A percentile compares a stretch with the other conserved stretches of the same genome.
phyloP scores from a whole-genome alignment of 1,140 invertebrate species.

The Whitmania pigra region DNA sequence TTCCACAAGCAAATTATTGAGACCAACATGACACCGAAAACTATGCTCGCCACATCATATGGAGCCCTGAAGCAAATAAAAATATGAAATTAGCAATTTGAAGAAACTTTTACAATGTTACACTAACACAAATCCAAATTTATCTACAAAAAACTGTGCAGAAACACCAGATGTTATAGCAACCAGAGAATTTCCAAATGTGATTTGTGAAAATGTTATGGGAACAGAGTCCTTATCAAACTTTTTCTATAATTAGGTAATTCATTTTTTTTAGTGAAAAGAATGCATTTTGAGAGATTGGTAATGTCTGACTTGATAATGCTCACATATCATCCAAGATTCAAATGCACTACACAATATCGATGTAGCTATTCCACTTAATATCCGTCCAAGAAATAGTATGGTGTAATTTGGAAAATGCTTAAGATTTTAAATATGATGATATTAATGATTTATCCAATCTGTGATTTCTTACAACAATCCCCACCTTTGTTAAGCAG shows the following conservation, averaged over 20 bases:
- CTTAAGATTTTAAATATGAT: constrained; percentile 36
- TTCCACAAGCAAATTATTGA: constrained; percentile 47
- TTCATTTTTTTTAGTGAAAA: not conserved
- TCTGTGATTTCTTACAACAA: not conserved
- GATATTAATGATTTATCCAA: not conserved
- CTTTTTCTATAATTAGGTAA: constrained; percentile 31
- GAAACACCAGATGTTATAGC: constrained; percentile 55
- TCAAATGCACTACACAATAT: constrained; percentile 61
- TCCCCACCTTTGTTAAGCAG: constrained; percentile 51
- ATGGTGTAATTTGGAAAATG: constrained; percentile 46
- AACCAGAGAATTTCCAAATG: constrained; percentile 55
- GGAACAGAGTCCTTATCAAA: constrained; percentile 36
- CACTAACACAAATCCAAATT: constrained; percentile 49
- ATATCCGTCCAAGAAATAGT: constrained; percentile 50
- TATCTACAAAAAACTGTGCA: constrained; percentile 51
- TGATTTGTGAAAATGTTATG: constrained; percentile 52
- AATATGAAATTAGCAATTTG: not conserved
- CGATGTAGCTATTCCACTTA: constrained; percentile 58
- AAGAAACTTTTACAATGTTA: not conserved
- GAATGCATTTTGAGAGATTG: too few species aligned
- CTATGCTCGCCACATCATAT: constrained; percentile 52
- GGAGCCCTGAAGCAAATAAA: constrained; percentile 44
- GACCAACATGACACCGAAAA: constrained; percentile 47
- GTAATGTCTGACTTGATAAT: constrained; percentile 44
- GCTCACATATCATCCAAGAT: constrained; percentile 58